These are phyloP conservation scores for Orius laevigatus DNA, from an alignment of 1,140 invertebrate species.

Conservation along the genomic window DNA sequence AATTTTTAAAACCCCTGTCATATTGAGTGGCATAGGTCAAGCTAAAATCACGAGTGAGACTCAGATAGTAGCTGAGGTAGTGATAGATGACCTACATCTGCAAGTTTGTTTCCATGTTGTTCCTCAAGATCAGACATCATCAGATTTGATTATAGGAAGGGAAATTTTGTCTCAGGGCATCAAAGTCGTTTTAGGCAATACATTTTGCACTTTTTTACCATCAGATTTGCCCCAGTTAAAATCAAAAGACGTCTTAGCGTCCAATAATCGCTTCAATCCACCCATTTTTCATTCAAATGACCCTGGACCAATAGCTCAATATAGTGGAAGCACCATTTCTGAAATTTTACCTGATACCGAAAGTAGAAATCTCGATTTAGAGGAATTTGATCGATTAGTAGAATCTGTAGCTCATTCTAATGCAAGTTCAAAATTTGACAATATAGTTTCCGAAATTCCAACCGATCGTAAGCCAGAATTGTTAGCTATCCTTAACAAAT, in stretches of 20 bases:
- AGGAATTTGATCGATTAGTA: no score
- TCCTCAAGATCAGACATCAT: not conserved
- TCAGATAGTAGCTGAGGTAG: not conserved
- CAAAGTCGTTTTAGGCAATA: constrained; percentile 6
- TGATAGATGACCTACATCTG: not conserved
- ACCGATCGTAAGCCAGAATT: not conserved
- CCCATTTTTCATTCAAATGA: no score
- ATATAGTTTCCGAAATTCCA: constrained; percentile 4
- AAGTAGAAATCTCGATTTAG: no score
- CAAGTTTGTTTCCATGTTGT: constrained; percentile 1
- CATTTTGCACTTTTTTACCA: constrained; percentile 4
- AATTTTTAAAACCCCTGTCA: constrained; percentile 7
- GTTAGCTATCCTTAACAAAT: not conserved
- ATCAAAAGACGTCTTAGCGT: no score
- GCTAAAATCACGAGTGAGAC: not conserved
- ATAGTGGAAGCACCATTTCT: no score
- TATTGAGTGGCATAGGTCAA: not conserved
- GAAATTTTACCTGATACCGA: no score
- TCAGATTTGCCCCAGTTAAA: no score
- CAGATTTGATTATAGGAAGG: constrained; percentile 7
- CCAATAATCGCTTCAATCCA: no score
- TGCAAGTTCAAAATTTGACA: not conserved
- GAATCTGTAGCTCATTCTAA: no score
- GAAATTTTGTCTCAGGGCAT: constrained; percentile 12
- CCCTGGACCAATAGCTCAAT: no score